A percentile compares a stretch with the other conserved stretches of the same genome.
Evolutionary conservation across 1,140 invertebrate species (phyloP).

Genomic region (Grapholita molesta): DNA sequence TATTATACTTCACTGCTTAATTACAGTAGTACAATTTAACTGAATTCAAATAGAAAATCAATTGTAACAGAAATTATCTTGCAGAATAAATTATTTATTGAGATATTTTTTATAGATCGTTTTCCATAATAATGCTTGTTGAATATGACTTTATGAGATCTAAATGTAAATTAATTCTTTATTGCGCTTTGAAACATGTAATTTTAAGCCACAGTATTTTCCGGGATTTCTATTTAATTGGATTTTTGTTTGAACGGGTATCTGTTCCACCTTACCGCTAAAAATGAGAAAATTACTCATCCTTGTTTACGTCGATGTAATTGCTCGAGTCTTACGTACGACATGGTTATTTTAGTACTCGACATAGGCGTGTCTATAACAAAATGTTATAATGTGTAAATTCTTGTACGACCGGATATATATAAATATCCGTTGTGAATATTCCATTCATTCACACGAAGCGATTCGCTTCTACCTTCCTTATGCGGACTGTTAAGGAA

Average conservation of each 20-base stretch:
- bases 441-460: too few species aligned
- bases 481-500: too few species aligned
- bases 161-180: not conserved
- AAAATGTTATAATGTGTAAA: conserved; percentile 13
- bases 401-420: not conserved
- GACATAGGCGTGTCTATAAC: not conserved
- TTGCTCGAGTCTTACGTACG: not conserved
- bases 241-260: not conserved
- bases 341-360: not conserved
- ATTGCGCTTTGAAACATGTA: too few species aligned
- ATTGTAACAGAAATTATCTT: too few species aligned
- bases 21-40: too few species aligned
- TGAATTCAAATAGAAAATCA: too few species aligned
- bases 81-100: too few species aligned
- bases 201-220: not conserved
- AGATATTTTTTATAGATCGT: too few species aligned
- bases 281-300: not conserved
- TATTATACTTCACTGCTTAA: too few species aligned
- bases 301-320: not conserved
- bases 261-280: not conserved
- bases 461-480: too few species aligned
- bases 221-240: not conserved
- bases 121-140: too few species aligned
- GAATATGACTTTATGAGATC: not conserved
- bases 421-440: too few species aligned